Conservation (phyloP, 2,797 vertebrate species). For the Aplochiton taeniatus region DNA sequence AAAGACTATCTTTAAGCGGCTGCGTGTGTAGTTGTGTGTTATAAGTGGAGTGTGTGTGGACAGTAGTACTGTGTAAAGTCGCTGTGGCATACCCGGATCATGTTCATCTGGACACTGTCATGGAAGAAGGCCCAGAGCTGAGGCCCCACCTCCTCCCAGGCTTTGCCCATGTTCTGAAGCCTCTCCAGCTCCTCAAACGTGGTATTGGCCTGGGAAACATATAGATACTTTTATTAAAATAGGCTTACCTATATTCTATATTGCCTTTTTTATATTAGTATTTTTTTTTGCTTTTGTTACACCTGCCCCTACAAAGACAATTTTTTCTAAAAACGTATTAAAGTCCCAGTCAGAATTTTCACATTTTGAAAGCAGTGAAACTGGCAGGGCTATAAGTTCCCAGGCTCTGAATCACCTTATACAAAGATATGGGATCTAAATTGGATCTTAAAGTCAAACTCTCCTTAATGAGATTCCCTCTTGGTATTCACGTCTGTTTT, state of each 20-base stretch:
- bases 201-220: slow-evolving; percentile 82
- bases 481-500: slow-evolving; percentile 19
- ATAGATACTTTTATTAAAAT: slow-evolving; percentile 11
- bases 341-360: no score
- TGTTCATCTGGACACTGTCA: slow-evolving; percentile 87
- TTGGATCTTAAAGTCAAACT: background rate
- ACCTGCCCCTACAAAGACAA: no score
- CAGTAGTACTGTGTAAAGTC: background rate
- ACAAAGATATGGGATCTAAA: no score
- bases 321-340: no score
- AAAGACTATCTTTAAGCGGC: background rate
- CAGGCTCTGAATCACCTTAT: no score
- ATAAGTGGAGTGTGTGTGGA: background rate
- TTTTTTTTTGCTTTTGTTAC: no score
- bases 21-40: background rate
- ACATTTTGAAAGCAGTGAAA: no score
- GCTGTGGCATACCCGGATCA: slow-evolving; percentile 82
- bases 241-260: no score
- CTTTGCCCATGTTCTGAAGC: slow-evolving; percentile 79
- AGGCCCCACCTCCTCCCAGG: slow-evolving; percentile 92
- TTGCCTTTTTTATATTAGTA: no score
- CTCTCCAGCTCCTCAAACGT: slow-evolving; percentile 93
- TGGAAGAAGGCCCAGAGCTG: slow-evolving; percentile 92
- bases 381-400: no score
- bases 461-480: background rate